These are phyloP conservation scores for Lithodes maja DNA, from an alignment of 2,888 invertebrate genomes.

Conservation along the genomic window DNA sequence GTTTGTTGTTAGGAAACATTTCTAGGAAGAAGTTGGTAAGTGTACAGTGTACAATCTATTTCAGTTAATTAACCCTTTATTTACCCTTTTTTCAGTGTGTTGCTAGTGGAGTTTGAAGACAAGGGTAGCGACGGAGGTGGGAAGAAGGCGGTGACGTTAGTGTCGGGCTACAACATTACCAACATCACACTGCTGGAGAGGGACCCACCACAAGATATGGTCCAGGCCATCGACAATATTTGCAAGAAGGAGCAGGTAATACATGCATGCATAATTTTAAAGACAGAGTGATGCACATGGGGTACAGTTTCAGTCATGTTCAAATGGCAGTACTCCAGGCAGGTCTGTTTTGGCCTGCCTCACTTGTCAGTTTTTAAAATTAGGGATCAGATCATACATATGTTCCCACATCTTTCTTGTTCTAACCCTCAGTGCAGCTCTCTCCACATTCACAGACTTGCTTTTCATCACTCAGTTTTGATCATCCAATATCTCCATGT, in stretches of 20 bases:
- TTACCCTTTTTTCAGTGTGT: slow-evolving; percentile 36
- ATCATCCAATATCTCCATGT: too few species aligned
- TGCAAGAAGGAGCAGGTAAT: slow-evolving; percentile 63
- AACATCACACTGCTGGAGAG: slow-evolving; percentile 40
- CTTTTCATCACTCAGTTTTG: too few species aligned
- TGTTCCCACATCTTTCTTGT: too few species aligned
- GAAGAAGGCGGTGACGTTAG: slow-evolving; percentile 39
- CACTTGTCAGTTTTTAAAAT: too few species aligned
- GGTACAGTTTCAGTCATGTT: too few species aligned
- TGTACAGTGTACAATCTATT: not conserved
- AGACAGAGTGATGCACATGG: too few species aligned
- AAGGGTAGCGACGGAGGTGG: not conserved
- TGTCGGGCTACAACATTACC: slow-evolving; percentile 63
- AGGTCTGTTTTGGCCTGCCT: too few species aligned
- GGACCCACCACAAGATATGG: slow-evolving; percentile 38
- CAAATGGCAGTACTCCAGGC: too few species aligned
- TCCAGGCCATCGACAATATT: slow-evolving; percentile 38
- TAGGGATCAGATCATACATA: too few species aligned
- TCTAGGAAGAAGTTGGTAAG: not conserved
- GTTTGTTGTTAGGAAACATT: not conserved
- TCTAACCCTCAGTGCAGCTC: too few species aligned
- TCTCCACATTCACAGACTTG: too few species aligned
- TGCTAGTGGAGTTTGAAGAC: slow-evolving; percentile 38
- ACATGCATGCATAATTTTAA: not conserved
- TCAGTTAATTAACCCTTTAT: not conserved